These are phyloP conservation scores for Onthophagus taurus DNA, from an alignment of 1,140 invertebrate species.

Conservation along the genomic window DNA sequence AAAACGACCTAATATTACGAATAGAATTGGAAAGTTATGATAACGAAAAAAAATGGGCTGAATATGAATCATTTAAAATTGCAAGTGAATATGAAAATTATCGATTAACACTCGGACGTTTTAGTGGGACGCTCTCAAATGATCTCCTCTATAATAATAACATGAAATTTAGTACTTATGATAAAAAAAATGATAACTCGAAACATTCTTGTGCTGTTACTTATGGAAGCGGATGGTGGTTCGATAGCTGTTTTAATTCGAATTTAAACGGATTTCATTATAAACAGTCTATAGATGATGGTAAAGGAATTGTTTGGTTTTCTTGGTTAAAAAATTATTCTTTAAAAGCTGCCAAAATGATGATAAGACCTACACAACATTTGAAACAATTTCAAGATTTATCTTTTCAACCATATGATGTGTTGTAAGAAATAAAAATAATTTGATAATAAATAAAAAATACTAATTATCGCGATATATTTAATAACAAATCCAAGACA, in stretches of 20 bases:
- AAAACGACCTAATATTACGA: constrained; percentile 39
- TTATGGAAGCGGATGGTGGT: constrained; percentile 53
- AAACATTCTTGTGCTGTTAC: constrained; percentile 41
- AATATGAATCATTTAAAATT: constrained; percentile 42
- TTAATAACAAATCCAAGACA: too few relatives aligned
- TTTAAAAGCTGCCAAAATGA: constrained; percentile 30
- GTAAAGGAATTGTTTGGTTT: constrained; percentile 52
- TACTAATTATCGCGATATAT: too few relatives aligned
- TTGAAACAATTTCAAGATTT: too few relatives aligned
- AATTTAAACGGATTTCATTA: constrained; percentile 51
- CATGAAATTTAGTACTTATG: constrained; percentile 49
- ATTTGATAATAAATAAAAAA: too few relatives aligned
- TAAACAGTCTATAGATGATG: constrained; percentile 40
- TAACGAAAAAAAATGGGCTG: constrained; percentile 38
- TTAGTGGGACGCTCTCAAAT: constrained; percentile 46
- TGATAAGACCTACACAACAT: constrained; percentile 29
- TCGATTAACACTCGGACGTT: constrained; percentile 42
- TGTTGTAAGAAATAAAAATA: too few relatives aligned
- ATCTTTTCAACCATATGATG: too few relatives aligned
- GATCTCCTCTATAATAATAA: constrained; percentile 47
- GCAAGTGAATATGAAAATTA: constrained; percentile 44
- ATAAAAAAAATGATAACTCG: constrained; percentile 47
- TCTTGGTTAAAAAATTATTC: constrained; percentile 42
- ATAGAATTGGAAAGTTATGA: constrained; percentile 47
- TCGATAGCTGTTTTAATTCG: constrained; percentile 50